Conservation (phyloP, 2,113 vertebrate species). For the Irena cyanogastra region DNA sequence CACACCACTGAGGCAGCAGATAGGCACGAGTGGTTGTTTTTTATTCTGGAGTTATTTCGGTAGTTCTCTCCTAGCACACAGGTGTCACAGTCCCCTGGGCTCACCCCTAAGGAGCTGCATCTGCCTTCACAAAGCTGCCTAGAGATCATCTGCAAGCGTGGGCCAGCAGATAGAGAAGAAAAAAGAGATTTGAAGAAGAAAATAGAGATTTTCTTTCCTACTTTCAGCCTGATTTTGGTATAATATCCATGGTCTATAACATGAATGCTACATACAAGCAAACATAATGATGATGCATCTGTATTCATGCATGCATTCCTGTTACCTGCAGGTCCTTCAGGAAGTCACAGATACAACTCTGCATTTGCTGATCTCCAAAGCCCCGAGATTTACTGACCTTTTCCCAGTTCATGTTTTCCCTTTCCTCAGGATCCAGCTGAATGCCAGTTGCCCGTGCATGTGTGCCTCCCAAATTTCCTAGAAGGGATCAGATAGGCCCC, state of each 20-base stretch:
- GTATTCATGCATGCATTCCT: background rate
- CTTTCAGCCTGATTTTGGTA: background rate
- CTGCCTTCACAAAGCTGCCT: background rate
- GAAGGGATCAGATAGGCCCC: background rate
- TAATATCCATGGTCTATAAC: background rate
- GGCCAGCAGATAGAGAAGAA: background rate
- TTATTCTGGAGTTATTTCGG: background rate
- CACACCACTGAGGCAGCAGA: background rate
- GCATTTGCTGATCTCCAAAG: background rate
- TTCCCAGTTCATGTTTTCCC: background rate
- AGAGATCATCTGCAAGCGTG: background rate
- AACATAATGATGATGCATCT: background rate
- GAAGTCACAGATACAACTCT: background rate
- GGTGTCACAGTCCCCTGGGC: background rate
- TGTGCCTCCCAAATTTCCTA: background rate
- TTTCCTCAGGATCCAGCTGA: background rate
- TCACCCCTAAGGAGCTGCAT: background rate
- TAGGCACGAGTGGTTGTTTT: background rate
- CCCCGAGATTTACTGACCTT: fast-evolving
- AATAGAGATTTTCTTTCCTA: background rate
- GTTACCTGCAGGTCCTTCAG: background rate
- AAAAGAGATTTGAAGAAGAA: background rate
- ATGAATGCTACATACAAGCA: background rate
- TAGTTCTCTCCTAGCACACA: background rate
- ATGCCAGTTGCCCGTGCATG: background rate